Evolutionary conservation across 2,888 invertebrate genomes (phyloP).

Genomic region (Trissonchulus latispiculum): DNA sequence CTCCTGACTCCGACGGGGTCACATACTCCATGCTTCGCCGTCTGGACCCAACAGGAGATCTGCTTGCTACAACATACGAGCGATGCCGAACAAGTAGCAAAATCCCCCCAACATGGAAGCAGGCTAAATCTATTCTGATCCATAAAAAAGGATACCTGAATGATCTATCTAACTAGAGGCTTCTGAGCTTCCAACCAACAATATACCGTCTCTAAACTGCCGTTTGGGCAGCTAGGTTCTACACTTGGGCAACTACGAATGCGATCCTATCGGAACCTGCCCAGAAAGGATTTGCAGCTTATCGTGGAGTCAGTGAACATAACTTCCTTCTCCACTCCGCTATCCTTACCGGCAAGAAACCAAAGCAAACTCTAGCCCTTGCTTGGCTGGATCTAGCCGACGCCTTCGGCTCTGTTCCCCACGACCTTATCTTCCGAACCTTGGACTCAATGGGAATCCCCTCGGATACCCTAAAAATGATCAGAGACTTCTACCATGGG

Average conservation of each 20-base stretch:
- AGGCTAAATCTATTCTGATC: neutral
- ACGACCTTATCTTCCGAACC: neutral
- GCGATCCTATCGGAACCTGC: neutral
- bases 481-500: slow-evolving; percentile 19
- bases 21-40: neutral
- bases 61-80: too few species aligned
- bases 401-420: neutral
- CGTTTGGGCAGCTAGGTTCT: neutral
- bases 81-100: too few species aligned
- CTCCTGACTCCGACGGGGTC: neutral
- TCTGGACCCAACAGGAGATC: neutral
- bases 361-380: neutral
- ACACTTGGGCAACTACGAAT: neutral
- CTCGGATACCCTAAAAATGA: neutral
- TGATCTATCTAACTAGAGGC: neutral
- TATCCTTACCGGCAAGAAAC: neutral
- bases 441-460: neutral
- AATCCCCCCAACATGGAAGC: neutral
- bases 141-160: neutral
- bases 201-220: neutral
- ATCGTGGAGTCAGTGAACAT: neutral
- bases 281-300: neutral
- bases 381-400: neutral
- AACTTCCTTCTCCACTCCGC: neutral
- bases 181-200: neutral